Percentiles rank a stretch among this genome's conserved stretches.
Conservation (phyloP, 2,888 invertebrate species). For the Ochropacha duplaris region DNA sequence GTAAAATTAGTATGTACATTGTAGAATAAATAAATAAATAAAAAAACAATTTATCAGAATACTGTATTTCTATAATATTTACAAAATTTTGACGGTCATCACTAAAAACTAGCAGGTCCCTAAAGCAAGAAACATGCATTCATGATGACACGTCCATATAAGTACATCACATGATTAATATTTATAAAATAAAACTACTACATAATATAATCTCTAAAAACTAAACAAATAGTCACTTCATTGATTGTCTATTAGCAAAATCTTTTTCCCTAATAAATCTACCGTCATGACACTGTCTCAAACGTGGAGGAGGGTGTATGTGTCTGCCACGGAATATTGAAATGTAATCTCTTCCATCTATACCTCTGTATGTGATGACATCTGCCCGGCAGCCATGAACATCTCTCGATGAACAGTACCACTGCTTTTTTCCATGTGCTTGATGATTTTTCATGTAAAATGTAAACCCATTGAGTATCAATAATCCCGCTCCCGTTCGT, state of each 20-base stretch:
- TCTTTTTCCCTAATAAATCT: slow-evolving; percentile 75
- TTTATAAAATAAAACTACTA: slow-evolving; percentile 35
- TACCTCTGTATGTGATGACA: slow-evolving; percentile 73
- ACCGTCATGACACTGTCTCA: slow-evolving; percentile 72
- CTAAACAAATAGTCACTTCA: slow-evolving; percentile 38
- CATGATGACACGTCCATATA: slow-evolving; percentile 53
- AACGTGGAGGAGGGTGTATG: slow-evolving; percentile 70
- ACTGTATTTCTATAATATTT: slow-evolving; percentile 71
- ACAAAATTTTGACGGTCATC: slow-evolving; percentile 51
- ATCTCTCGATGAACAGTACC: slow-evolving; percentile 77
- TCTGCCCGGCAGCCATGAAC: slow-evolving; percentile 75
- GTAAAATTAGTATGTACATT: slow-evolving; percentile 6
- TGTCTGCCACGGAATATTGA: slow-evolving; percentile 75
- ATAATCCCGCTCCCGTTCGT: slow-evolving; percentile 69
- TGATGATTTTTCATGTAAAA: slow-evolving; percentile 80
- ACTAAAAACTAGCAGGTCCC: slow-evolving; percentile 67
- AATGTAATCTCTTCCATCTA: slow-evolving; percentile 72
- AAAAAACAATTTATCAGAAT: slow-evolving; percentile 54
- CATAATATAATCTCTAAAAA: slow-evolving; percentile 27
- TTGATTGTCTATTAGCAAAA: slow-evolving; percentile 43
- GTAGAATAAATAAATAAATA: background rate
- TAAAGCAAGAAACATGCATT: slow-evolving; percentile 61
- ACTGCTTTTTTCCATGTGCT: slow-evolving; percentile 76
- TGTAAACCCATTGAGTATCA: slow-evolving; percentile 74
- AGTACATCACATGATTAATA: slow-evolving; percentile 62